Conservation (phyloP, 2,888 invertebrate species). For the Cyaniris semiargus region DNA sequence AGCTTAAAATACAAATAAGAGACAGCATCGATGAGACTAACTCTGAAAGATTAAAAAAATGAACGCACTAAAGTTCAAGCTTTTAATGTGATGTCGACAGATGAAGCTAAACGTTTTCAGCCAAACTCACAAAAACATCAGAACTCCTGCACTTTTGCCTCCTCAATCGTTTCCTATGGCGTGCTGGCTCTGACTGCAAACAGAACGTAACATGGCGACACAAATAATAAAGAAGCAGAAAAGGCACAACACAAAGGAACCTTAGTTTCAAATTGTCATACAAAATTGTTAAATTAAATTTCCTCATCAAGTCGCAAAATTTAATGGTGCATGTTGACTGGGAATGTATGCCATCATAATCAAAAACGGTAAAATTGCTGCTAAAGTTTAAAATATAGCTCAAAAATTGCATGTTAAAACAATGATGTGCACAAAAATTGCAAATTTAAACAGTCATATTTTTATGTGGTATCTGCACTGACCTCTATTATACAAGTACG, state of each 20-base stretch:
- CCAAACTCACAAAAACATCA: conserved; percentile 60
- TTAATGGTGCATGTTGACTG: neutral
- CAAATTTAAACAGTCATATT: neutral
- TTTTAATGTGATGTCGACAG: neutral
- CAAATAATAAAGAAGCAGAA: conserved; percentile 47
- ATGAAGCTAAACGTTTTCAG: neutral
- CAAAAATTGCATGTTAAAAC: neutral
- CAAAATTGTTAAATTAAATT: neutral
- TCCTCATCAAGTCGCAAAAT: neutral
- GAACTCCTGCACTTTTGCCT: conserved; percentile 77
- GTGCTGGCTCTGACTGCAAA: conserved; percentile 69
- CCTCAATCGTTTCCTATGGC: conserved; percentile 68
- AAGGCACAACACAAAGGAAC: neutral
- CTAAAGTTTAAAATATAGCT: neutral
- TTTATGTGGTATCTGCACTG: neutral
- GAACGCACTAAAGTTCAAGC: neutral
- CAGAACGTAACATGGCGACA: conserved; percentile 48
- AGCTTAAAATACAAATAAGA: neutral
- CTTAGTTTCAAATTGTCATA: neutral
- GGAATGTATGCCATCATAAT: neutral
- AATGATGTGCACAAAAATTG: neutral
- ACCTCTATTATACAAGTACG: too few relatives aligned
- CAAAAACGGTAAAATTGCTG: neutral
- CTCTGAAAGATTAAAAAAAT: neutral
- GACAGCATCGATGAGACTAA: neutral